Percentiles rank a stretch among this genome's conserved stretches.
Conservation (phyloP, 2,113 vertebrate species). For the Eurystomus gularis region DNA sequence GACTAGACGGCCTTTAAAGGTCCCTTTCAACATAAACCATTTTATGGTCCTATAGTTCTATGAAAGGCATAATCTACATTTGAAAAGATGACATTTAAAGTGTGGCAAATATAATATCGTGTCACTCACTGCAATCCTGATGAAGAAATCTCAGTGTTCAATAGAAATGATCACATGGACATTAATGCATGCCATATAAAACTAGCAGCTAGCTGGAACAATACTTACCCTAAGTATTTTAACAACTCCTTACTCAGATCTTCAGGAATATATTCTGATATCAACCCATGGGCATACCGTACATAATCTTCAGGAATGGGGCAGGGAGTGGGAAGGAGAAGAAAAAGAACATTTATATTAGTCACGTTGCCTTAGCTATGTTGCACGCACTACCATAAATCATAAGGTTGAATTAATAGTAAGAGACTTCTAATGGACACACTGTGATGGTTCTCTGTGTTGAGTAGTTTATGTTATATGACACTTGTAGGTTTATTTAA, state of each 20-base stretch:
- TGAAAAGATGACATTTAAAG: not conserved
- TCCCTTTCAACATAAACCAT: too few species aligned
- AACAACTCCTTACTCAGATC: slow-evolving; percentile 87
- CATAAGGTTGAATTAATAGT: not conserved
- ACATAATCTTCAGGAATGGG: slow-evolving; percentile 82
- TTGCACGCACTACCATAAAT: not conserved
- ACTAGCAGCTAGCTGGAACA: not conserved
- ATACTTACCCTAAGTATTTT: slow-evolving; percentile 84
- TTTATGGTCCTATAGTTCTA: too few species aligned
- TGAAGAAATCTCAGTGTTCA: not conserved
- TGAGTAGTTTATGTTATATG: slow-evolving; percentile 46
- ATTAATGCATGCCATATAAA: not conserved
- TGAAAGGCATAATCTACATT: not conserved
- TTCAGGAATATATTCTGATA: slow-evolving; percentile 91
- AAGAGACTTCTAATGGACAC: slow-evolving; percentile 45
- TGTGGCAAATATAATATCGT: not conserved
- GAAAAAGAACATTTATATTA: slow-evolving; percentile 15
- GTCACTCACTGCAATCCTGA: not conserved
- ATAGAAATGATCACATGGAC: not conserved
- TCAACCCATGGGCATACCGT: slow-evolving; percentile 89
- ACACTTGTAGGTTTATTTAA: slow-evolving; percentile 61
- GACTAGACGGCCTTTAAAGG: too few species aligned
- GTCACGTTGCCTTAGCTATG: not conserved
- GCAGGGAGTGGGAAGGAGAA: not conserved
- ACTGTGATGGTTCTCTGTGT: not conserved